phyloP scores from a whole-genome alignment of 2,888 invertebrate genomes.

The Drepana falcataria region DNA sequence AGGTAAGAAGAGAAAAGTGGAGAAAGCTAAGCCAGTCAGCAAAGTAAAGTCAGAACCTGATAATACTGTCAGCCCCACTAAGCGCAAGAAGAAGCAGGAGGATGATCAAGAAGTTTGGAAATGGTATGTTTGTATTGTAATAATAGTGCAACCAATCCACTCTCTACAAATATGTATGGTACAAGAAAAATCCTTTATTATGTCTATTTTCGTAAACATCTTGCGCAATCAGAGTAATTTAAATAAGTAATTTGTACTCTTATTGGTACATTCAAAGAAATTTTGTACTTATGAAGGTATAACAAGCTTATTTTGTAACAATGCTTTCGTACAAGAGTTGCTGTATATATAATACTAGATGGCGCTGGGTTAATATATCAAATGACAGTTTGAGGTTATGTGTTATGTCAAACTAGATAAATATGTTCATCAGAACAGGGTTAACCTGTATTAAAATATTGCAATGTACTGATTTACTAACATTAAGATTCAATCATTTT shows the following conservation, averaged over 20 bases:
- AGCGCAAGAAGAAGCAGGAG: constrained; percentile 88
- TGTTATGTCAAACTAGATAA: constrained; percentile 17
- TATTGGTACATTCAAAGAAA: no score
- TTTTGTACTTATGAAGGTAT: no score
- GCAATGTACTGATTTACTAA: constrained; percentile 28
- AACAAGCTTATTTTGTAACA: background rate
- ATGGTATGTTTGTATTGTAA: constrained; percentile 81
- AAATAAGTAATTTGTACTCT: no score
- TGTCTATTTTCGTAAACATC: no score
- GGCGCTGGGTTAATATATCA: constrained; percentile 28
- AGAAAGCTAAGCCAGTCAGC: constrained; percentile 32
- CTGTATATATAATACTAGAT: constrained; percentile 24
- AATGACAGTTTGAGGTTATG: constrained; percentile 40
- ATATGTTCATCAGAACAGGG: constrained; percentile 41
- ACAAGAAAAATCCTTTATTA: background rate
- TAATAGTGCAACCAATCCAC: constrained; percentile 2
- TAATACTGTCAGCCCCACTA: constrained; percentile 75
- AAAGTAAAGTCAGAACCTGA: constrained; percentile 52
- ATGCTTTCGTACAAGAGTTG: background rate
- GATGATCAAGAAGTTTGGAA: constrained; percentile 93
- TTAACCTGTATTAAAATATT: constrained; percentile 23
- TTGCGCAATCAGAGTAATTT: no score
- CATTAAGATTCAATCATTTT: constrained; percentile 16
- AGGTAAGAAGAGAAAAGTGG: constrained; percentile 76
- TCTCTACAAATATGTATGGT: background rate